Conservation (phyloP, 2,797 vertebrate species). For the Carduelis carduelis region DNA sequence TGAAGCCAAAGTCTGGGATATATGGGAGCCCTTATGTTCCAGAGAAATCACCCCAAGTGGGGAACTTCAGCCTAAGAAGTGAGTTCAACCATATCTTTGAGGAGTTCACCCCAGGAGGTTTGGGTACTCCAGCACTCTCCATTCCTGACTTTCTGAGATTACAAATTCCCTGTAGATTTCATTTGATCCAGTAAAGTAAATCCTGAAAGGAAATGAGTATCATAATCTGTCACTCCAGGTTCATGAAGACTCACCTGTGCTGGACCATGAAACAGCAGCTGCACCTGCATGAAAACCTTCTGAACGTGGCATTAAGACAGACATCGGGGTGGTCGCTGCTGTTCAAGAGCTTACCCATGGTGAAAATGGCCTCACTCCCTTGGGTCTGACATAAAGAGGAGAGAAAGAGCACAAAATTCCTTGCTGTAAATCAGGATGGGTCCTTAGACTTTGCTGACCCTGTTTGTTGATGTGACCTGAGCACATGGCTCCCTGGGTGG, state of each 20-base stretch:
- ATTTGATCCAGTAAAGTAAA: background rate
- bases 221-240: background rate
- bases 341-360: background rate
- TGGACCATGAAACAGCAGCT: background rate
- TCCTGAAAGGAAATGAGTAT: background rate
- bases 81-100: background rate
- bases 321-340: rapidly evolving
- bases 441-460: background rate
- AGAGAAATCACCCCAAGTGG: background rate
- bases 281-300: background rate
- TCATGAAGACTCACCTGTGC: background rate
- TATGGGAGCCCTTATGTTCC: background rate
- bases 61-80: background rate
- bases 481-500: rapidly evolving
- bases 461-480: background rate
- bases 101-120: background rate
- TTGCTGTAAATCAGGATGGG: background rate
- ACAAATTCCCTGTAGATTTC: background rate
- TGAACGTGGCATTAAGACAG: rapidly evolving
- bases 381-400: background rate
- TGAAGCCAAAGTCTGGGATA: background rate
- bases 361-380: background rate
- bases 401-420: background rate
- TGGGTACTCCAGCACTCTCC: background rate
- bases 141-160: background rate